Evolutionary conservation across 2,888 invertebrate genomes (phyloP).

Genomic region (Augochlorella aurata): DNA sequence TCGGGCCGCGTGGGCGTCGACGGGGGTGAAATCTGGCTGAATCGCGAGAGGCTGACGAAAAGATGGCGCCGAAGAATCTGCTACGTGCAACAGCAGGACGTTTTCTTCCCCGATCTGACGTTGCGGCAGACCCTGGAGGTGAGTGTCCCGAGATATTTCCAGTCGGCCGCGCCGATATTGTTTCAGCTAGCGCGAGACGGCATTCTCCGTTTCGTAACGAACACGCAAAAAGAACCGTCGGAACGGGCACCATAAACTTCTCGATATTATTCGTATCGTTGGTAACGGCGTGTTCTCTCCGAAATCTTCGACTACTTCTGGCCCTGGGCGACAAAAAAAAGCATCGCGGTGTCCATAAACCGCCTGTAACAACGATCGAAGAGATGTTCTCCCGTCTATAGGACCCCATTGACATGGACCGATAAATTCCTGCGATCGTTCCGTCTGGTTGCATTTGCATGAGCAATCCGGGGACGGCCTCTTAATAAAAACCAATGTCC

Average conservation of each 20-base stretch:
- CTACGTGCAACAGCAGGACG: conserved; percentile 91
- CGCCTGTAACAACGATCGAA: not conserved
- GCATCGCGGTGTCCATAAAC: conserved; percentile 16
- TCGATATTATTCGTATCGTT: not conserved
- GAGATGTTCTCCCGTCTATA: not conserved
- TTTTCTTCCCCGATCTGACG: conserved; percentile 91
- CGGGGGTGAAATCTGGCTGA: conserved; percentile 86
- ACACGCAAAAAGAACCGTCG: not conserved
- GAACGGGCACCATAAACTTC: not conserved
- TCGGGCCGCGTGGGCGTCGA: conserved; percentile 88
- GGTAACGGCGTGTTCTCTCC: too few relatives aligned
- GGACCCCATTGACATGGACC: conserved; percentile 2
- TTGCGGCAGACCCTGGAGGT: conserved; percentile 89
- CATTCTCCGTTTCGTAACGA: not conserved
- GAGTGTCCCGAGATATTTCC: conserved; percentile 59
- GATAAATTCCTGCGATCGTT: conserved; percentile 30
- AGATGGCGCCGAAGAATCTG: conserved; percentile 89
- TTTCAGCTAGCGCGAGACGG: not conserved
- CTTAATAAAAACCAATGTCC: not conserved
- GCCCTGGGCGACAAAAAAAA: not conserved
- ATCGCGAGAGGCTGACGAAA: conserved; percentile 86
- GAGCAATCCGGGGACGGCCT: not conserved
- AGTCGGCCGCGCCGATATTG: not conserved
- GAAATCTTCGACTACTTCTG: not conserved
- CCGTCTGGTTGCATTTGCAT: conserved; percentile 28